Evolutionary conservation across 2,113 vertebrate genomes (phyloP).

Genomic region (Dermatemys mawii): DNA sequence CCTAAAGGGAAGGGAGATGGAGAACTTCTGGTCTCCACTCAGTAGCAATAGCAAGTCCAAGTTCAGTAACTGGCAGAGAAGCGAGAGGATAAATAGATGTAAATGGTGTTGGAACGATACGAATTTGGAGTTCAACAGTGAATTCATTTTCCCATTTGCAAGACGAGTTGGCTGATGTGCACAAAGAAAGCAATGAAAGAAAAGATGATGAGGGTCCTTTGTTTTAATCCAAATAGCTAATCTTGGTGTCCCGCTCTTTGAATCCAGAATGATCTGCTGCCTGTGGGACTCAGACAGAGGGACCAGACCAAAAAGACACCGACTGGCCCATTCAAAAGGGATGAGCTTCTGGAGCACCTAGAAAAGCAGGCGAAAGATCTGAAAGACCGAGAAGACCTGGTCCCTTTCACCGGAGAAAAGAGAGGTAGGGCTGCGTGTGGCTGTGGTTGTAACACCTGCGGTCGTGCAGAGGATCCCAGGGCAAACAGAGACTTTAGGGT

Average conservation of each 20-base stretch:
- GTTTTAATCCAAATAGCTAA: not conserved
- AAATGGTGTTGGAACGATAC: not conserved
- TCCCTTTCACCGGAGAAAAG: constrained; percentile 96
- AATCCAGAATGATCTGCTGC: constrained; percentile 90
- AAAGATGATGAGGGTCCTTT: not conserved
- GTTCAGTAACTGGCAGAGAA: not conserved
- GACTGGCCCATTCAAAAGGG: constrained; percentile 92
- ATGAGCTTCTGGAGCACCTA: constrained; percentile 93
- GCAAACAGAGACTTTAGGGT: not conserved
- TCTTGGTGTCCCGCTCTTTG: not conserved
- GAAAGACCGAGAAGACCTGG: constrained; percentile 94
- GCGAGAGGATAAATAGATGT: not conserved
- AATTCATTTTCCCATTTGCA: not conserved
- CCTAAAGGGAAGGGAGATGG: not conserved
- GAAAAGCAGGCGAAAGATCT: constrained; percentile 96
- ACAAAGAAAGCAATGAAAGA: not conserved
- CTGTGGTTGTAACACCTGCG: not conserved
- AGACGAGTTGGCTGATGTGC: not conserved
- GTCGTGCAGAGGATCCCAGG: fast-evolving
- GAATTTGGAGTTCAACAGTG: not conserved
- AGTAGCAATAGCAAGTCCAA: not conserved
- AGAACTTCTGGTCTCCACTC: not conserved
- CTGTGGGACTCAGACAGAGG: constrained; percentile 93
- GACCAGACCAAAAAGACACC: constrained; percentile 97
- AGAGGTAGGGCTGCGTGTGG: constrained; percentile 82